phyloP scores from a whole-genome alignment of 2,888 invertebrate genomes.

The Spatulosminthurus flaviceps region DNA sequence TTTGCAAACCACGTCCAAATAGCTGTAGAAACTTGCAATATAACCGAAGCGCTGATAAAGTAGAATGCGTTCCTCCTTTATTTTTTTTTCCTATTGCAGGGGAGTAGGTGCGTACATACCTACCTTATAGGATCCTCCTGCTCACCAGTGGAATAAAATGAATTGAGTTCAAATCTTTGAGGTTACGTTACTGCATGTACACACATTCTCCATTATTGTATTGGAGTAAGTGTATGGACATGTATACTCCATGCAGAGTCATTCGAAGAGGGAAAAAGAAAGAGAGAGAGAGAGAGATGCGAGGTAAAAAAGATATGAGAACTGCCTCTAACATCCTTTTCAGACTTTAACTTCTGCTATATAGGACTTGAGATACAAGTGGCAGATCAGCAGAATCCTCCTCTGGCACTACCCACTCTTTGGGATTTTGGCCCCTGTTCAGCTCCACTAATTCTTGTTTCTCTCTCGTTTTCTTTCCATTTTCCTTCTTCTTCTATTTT shows the following conservation, averaged over 20 bases:
- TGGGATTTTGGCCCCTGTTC: constrained; percentile 53
- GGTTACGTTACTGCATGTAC: constrained; percentile 9
- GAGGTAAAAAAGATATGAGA: constrained; percentile 24
- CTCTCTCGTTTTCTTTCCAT: constrained; percentile 22
- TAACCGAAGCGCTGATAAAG: constrained; percentile 18
- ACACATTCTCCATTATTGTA: constrained; percentile 31
- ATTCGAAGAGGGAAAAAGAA: background rate
- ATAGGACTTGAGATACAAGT: constrained; percentile 29
- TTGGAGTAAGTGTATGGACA: constrained; percentile 12
- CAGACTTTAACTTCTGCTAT: constrained; percentile 11
- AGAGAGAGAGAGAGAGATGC: constrained; percentile 20
- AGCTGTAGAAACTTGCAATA: constrained; percentile 9
- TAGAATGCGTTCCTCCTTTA: constrained; percentile 18
- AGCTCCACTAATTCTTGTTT: constrained; percentile 49
- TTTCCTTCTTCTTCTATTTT: background rate
- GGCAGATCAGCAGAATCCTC: constrained; percentile 36
- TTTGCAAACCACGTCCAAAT: constrained; percentile 13
- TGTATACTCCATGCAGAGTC: constrained; percentile 15
- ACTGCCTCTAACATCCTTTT: constrained; percentile 22
- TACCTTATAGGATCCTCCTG: background rate
- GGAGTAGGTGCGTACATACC: constrained; percentile 14
- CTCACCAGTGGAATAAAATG: constrained; percentile 31
- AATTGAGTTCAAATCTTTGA: constrained; percentile 40
- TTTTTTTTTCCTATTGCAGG: constrained; percentile 4
- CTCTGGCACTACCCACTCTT: constrained; percentile 39